These are phyloP conservation scores for Pteronotus mesoamericanus DNA, from an alignment of 2,797 vertebrate species.

Conservation along the genomic window DNA sequence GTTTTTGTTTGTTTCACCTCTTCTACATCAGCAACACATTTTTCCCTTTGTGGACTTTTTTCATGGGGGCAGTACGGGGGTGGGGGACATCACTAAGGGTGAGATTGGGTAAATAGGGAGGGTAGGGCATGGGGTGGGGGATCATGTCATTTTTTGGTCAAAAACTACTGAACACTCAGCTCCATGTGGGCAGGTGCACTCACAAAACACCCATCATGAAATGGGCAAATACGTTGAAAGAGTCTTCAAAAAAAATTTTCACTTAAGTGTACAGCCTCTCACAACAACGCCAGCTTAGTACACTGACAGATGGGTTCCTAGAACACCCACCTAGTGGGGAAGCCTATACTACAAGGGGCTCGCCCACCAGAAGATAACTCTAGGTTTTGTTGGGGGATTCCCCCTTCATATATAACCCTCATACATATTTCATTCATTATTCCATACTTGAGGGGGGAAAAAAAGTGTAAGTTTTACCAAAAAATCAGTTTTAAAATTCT, in stretches of 20 bases:
- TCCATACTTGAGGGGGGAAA: not conserved
- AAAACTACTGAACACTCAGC: not conserved
- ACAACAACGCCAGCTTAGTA: not conserved
- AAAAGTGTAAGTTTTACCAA: not conserved
- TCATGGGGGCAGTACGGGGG: too few species aligned
- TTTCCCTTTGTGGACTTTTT: too few species aligned
- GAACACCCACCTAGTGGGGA: not conserved
- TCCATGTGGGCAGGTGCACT: not conserved
- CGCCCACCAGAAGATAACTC: not conserved
- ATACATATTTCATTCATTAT: not conserved
- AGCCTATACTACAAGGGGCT: not conserved
- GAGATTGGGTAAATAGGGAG: not conserved
- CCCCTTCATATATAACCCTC: not conserved
- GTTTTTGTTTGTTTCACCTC: too few species aligned
- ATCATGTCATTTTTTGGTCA: not conserved
- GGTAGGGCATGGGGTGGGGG: not conserved
- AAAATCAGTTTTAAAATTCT: slow-evolving; percentile 1
- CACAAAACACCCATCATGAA: not conserved
- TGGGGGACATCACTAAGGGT: not conserved
- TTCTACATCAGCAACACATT: too few species aligned
- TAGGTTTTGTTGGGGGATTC: too few species aligned
- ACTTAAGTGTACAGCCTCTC: not conserved
- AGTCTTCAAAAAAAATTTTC: not conserved
- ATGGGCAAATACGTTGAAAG: not conserved
- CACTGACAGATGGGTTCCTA: not conserved